Conservation (phyloP, 1,140 invertebrate species). For the Colletes latitarsis region DNA sequence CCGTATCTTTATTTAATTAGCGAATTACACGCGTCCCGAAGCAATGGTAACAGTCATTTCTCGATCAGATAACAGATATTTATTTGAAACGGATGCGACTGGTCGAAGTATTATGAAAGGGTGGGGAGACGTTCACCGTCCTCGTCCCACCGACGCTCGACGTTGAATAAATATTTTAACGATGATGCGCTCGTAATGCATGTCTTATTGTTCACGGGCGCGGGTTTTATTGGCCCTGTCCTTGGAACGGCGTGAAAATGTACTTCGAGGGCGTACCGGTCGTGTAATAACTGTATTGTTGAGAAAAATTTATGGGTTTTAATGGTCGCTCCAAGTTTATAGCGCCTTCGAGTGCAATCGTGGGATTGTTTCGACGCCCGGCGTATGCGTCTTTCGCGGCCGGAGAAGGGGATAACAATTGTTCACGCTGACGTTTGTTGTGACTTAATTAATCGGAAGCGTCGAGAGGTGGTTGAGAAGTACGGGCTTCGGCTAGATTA, state of each 20-base stretch:
- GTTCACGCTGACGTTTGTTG: background rate
- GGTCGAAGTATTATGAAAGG: slow-evolving; percentile 35
- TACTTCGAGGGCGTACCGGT: background rate
- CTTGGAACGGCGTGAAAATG: background rate
- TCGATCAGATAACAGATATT: slow-evolving; percentile 45
- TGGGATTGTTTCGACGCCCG: background rate
- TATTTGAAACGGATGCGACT: slow-evolving; percentile 45
- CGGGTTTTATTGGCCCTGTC: background rate
- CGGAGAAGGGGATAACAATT: background rate
- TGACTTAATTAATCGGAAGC: background rate
- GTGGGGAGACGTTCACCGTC: background rate
- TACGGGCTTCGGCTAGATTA: background rate
- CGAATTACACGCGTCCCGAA: slow-evolving; percentile 38
- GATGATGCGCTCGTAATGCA: background rate
- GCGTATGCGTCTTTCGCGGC: background rate
- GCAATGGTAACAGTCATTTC: slow-evolving; percentile 36
- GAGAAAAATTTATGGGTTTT: background rate
- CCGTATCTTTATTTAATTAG: slow-evolving; percentile 49
- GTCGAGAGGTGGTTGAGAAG: background rate
- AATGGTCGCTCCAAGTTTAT: background rate
- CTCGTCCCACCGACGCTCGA: no score
- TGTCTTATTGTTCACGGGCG: background rate
- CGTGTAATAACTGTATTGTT: slow-evolving; percentile 5
- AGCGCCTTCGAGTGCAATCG: background rate
- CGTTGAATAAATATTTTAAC: slow-evolving; percentile 17